A percentile compares a stretch with the other conserved stretches of the same genome.
These are phyloP conservation scores for Buathra laborator DNA, from an alignment of 2,888 invertebrate species.

Conservation along the genomic window DNA sequence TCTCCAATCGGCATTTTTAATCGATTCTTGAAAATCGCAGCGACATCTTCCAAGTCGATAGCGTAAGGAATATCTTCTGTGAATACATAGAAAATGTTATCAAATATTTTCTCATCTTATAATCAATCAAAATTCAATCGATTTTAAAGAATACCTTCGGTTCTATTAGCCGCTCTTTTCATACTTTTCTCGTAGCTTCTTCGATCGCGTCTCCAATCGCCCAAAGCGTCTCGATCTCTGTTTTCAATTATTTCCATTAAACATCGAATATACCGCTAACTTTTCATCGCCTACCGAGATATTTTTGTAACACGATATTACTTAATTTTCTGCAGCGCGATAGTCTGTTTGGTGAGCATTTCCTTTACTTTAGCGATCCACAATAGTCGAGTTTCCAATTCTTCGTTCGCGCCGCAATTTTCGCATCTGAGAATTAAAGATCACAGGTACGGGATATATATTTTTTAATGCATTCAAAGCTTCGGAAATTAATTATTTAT, in stretches of 20 bases:
- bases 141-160: constrained; percentile 73
- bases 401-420: constrained; percentile 68
- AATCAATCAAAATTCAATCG: constrained; percentile 3
- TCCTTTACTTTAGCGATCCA: constrained; percentile 87
- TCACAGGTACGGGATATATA: constrained; percentile 10
- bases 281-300: not conserved
- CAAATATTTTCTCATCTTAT: not conserved
- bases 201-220: constrained; percentile 87
- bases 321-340: constrained; percentile 88
- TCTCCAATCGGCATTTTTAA: constrained; percentile 82
- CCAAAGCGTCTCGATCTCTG: constrained; percentile 85
- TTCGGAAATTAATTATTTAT: constrained; percentile 42
- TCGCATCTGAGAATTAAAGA: constrained; percentile 73
- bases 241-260: not conserved
- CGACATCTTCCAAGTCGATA: constrained; percentile 86
- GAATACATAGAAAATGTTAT: constrained; percentile 7
- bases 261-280: not conserved
- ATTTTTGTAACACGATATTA: constrained; percentile 79
- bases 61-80: constrained; percentile 86
- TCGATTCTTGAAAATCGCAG: constrained; percentile 86
- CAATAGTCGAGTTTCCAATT: constrained; percentile 74
- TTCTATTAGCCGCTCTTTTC: constrained; percentile 77
- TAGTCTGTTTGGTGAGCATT: constrained; percentile 86
- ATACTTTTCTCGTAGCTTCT: constrained; percentile 79
- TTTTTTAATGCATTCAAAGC: not conserved